phyloP scores from a whole-genome alignment of 92 coral and sea anemone species.

The Porites rus region DNA sequence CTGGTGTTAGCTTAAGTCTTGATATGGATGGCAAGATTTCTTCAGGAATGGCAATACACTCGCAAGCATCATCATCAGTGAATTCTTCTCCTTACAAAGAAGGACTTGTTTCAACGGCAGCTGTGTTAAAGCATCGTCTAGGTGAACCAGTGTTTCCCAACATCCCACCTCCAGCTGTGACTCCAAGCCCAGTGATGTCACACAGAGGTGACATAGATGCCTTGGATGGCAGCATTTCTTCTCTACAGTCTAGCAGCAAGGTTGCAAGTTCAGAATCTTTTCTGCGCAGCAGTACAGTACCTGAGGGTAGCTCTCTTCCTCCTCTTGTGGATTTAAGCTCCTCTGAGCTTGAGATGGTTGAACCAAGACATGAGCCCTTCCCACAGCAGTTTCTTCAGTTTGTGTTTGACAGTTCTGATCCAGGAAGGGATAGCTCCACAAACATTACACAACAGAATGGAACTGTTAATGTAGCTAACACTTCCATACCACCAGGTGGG shows the following conservation, averaged over 20 bases:
- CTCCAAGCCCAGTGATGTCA: slow-evolving; percentile 72
- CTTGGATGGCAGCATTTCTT: slow-evolving; percentile 62
- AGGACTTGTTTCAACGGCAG: slow-evolving; percentile 6
- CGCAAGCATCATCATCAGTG: slow-evolving; percentile 50
- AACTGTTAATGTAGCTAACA: slow-evolving; percentile 4
- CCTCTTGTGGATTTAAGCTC: slow-evolving; percentile 59
- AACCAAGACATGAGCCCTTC: slow-evolving; percentile 73
- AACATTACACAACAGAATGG: slow-evolving; percentile 43
- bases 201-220: slow-evolving; percentile 54
- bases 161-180: slow-evolving; percentile 79
- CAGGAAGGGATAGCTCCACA: slow-evolving; percentile 38
- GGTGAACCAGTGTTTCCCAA: slow-evolving; percentile 74
- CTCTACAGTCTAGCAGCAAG: slow-evolving; percentile 67
- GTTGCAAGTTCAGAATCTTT: slow-evolving; percentile 60
- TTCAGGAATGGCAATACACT: slow-evolving; percentile 8
- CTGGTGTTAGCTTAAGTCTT: slow-evolving; percentile 35
- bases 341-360: slow-evolving; percentile 72
- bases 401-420: slow-evolving; percentile 84
- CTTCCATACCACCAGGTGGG: slow-evolving; percentile 24
- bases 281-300: slow-evolving; percentile 13
- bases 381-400: slow-evolving; percentile 90
- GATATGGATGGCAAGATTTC: slow-evolving; percentile 51
- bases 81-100: slow-evolving; percentile 31
- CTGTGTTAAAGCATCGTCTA: slow-evolving; percentile 42
- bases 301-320: slow-evolving; percentile 38